phyloP scores from a whole-genome alignment of 2,888 invertebrate species.

The Lithosia quadra region DNA sequence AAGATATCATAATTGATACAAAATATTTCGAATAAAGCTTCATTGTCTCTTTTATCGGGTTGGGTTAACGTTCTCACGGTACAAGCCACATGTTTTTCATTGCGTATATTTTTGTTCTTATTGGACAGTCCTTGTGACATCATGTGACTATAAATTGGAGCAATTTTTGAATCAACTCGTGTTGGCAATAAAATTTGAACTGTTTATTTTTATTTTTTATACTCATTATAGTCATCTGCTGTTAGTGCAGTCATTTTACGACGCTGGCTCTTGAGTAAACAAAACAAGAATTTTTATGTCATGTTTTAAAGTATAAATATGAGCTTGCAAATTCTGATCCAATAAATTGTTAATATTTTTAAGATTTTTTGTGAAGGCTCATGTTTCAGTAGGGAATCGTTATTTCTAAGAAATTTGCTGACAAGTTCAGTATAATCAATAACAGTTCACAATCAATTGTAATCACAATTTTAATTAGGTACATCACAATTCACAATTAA shows the following conservation, averaged over 20 bases:
- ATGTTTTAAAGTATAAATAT: slow-evolving; percentile 9
- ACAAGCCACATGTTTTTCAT: slow-evolving; percentile 80
- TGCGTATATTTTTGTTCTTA: slow-evolving; percentile 78
- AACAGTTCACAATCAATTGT: background rate
- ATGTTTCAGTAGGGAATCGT: background rate
- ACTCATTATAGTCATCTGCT: slow-evolving; percentile 53
- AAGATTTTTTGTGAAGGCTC: background rate
- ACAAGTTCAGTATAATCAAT: background rate
- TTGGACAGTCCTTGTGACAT: slow-evolving; percentile 71
- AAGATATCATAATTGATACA: slow-evolving; percentile 32
- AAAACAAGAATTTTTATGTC: slow-evolving; percentile 35
- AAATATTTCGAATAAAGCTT: slow-evolving; percentile 55
- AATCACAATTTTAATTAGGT: background rate
- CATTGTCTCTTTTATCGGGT: slow-evolving; percentile 72
- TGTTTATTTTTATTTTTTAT: slow-evolving; percentile 73
- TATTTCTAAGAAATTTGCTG: background rate
- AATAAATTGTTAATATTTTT: background rate
- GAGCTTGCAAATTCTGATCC: background rate
- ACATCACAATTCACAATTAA: background rate
- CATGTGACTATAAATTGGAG: slow-evolving; percentile 77
- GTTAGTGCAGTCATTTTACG: slow-evolving; percentile 41
- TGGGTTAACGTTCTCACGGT: slow-evolving; percentile 81
- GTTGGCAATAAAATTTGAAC: slow-evolving; percentile 76
- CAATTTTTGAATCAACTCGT: slow-evolving; percentile 78
- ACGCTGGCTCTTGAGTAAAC: slow-evolving; percentile 23